Percentiles rank a stretch among this genome's conserved stretches.
phyloP scores from a whole-genome alignment of 2,113 vertebrate species.

The Donacobius atricapilla region DNA sequence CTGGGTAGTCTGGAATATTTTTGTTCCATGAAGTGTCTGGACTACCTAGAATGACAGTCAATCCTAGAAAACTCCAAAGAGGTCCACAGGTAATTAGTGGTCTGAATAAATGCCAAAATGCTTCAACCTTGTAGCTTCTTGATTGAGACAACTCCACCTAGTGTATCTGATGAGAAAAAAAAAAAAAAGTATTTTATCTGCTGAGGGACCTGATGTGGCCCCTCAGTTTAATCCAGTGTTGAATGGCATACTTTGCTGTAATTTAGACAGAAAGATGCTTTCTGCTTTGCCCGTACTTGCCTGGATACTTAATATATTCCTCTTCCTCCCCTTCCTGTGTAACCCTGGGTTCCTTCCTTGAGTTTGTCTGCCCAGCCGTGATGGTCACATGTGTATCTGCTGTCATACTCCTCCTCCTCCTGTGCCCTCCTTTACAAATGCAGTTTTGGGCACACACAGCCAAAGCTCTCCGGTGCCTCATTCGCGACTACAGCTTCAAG shows the following conservation, averaged over 20 bases:
- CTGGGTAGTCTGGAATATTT: background rate
- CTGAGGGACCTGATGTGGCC: background rate
- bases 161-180: background rate
- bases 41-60: background rate
- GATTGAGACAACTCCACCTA: background rate
- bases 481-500: background rate
- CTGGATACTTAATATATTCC: background rate
- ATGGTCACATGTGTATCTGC: accelerated
- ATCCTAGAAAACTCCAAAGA: background rate
- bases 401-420: background rate
- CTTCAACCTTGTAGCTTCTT: background rate
- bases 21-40: background rate
- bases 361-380: background rate
- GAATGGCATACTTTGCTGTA: background rate
- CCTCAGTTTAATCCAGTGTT: background rate
- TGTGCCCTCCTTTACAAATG: accelerated
- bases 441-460: background rate
- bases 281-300: background rate
- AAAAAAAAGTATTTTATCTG: background rate
- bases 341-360: background rate
- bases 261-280: background rate
- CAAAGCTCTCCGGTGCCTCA: background rate
- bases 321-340: background rate
- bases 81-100: background rate
- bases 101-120: background rate